Conservation (phyloP, 2,113 vertebrate species). For the Entelurus aequoreus region DNA sequence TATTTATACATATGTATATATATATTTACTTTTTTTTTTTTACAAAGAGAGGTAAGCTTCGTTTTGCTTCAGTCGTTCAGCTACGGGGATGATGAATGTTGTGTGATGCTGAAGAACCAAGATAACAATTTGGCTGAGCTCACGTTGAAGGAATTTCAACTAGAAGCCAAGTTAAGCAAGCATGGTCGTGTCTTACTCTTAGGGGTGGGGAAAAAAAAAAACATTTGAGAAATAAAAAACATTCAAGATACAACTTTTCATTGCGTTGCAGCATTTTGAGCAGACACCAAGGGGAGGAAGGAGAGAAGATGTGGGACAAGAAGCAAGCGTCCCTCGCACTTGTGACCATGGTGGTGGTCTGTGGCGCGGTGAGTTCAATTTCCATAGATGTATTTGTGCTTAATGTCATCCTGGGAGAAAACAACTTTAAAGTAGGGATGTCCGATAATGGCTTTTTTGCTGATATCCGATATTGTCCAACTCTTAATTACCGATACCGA, state of each 20-base stretch:
- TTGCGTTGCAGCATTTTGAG: not conserved
- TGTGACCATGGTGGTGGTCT: constrained; percentile 20
- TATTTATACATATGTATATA: too few species aligned
- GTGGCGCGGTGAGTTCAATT: constrained; percentile 28
- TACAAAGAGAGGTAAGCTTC: not conserved
- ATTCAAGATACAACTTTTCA: not conserved
- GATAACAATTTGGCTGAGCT: not conserved
- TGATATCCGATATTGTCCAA: too few species aligned
- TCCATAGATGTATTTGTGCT: too few species aligned
- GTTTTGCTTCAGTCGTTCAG: not conserved
- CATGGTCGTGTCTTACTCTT: not conserved
- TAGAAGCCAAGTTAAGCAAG: not conserved
- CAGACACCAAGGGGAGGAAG: not conserved
- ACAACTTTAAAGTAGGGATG: too few species aligned
- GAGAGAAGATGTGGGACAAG: constrained; percentile 36
- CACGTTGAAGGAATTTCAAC: constrained; percentile 11
- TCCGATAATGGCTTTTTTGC: too few species aligned
- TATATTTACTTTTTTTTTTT: too few species aligned
- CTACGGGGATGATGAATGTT: not conserved
- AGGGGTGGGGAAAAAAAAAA: not conserved
- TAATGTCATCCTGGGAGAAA: too few species aligned
- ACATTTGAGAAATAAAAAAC: too few species aligned
- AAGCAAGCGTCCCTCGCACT: constrained; percentile 10
- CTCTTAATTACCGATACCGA: too few species aligned
- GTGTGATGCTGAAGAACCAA: not conserved